phyloP scores from a whole-genome alignment of 2,888 invertebrate genomes.

The Coelinius sp. region DNA sequence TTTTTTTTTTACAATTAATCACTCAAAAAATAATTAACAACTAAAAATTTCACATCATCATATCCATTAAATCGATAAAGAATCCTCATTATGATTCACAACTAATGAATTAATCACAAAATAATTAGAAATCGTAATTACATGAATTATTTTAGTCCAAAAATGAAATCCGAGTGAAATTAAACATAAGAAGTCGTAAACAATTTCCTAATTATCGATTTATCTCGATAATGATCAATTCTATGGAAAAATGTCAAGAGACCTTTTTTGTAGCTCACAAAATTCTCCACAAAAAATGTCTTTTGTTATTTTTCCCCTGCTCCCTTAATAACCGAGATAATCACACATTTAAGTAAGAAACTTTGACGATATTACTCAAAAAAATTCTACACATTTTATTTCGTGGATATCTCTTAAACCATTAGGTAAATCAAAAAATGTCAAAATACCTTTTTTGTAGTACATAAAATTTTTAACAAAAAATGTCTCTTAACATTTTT shows the following conservation, averaged over 20 bases:
- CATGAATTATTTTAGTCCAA: background rate
- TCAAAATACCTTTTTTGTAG: background rate
- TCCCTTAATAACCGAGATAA: background rate
- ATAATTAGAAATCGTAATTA: background rate
- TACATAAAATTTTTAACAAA: background rate
- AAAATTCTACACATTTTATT: background rate
- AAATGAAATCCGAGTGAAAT: too few species aligned
- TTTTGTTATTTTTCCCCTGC: background rate
- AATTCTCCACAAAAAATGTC: background rate
- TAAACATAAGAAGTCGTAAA: too few species aligned
- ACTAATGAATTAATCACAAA: background rate
- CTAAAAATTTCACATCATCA: background rate
- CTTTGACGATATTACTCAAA: background rate
- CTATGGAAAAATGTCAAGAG: background rate
- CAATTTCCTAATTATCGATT: background rate
- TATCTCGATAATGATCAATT: background rate
- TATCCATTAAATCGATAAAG: background rate
- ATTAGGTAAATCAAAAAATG: background rate
- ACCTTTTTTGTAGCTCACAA: too few species aligned
- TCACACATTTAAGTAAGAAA: background rate
- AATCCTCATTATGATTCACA: background rate
- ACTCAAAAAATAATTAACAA: background rate
- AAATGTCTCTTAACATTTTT: background rate
- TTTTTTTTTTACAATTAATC: background rate
- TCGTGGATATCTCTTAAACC: background rate